Percentiles rank a stretch among this genome's conserved stretches.
Evolutionary conservation across 2,888 invertebrate genomes (phyloP).

Genomic region (Lycophotia porphyrea): DNA sequence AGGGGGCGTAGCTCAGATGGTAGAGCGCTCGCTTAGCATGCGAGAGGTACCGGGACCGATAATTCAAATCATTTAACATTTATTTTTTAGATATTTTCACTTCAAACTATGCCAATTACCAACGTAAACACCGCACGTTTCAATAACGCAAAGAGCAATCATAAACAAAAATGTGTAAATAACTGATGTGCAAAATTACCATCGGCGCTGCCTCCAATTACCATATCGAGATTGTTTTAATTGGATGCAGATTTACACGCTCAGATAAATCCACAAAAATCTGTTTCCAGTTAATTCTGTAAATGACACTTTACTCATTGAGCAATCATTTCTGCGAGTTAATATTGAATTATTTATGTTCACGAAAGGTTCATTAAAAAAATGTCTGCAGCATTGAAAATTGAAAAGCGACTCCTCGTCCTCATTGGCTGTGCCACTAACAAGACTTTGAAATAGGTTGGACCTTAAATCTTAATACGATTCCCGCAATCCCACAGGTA

Average conservation of each 20-base stretch:
- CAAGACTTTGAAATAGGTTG: constrained; percentile 44
- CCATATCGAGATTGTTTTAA: constrained; percentile 57
- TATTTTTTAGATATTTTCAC: constrained; percentile 11
- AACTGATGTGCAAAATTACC: constrained; percentile 38
- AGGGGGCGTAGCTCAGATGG: constrained; percentile 90
- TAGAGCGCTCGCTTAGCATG: constrained; percentile 91
- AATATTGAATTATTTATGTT: constrained; percentile 24
- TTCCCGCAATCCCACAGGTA: constrained; percentile 53
- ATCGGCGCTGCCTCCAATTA: constrained; percentile 48
- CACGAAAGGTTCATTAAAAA: constrained; percentile 21
- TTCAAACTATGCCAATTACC: constrained; percentile 8
- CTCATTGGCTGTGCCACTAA: constrained; percentile 35
- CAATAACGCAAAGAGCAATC: constrained; percentile 31
- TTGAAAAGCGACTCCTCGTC: constrained; percentile 14
- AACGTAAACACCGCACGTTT: constrained; percentile 16
- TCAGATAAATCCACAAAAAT: constrained; percentile 42
- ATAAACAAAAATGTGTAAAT: constrained; percentile 35
- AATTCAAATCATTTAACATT: constrained; percentile 81
- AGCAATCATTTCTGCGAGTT: constrained; percentile 26
- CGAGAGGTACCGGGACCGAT: constrained; percentile 90
- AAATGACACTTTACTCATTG: constrained; percentile 42
- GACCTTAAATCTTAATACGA: constrained; percentile 41
- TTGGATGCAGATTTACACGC: constrained; percentile 53
- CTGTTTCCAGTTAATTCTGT: constrained; percentile 35
- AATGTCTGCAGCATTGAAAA: constrained; percentile 15